These are phyloP conservation scores for zebrafish (Danio rerio) DNA, from an alignment of 2,113 vertebrate genomes.

Conservation along the genomic window DNA sequence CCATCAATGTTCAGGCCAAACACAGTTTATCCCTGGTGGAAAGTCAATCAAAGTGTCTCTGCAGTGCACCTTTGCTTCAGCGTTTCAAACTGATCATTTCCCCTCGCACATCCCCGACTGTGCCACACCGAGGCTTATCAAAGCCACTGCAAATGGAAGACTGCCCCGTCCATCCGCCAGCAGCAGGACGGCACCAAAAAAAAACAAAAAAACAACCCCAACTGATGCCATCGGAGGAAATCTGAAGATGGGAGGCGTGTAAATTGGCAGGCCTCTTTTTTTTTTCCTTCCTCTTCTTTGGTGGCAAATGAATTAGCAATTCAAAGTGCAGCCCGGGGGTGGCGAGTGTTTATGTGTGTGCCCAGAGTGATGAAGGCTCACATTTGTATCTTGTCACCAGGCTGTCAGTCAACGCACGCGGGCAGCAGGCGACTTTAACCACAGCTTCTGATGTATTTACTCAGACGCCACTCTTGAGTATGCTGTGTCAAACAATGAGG, in stretches of 20 bases:
- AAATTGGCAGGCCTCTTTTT: conserved; percentile 39
- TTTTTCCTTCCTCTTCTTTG: conserved; percentile 49
- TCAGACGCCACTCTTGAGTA: too few relatives aligned
- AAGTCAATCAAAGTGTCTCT: conserved; percentile 72
- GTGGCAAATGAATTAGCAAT: conserved; percentile 77
- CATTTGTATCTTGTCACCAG: conserved; percentile 78
- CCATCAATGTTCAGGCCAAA: conserved; percentile 44
- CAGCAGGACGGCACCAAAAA: conserved; percentile 60
- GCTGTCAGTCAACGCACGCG: conserved; percentile 70
- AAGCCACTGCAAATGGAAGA: conserved; percentile 70
- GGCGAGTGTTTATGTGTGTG: conserved; percentile 70
- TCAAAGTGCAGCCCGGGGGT: conserved; percentile 68
- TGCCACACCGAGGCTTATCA: conserved; percentile 70
- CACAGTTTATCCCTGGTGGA: conserved; percentile 52
- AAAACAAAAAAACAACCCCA: too few relatives aligned
- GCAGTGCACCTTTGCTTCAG: conserved; percentile 59
- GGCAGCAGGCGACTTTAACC: conserved; percentile 56
- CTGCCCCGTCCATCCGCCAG: conserved; percentile 61
- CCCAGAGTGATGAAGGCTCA: conserved; percentile 73
- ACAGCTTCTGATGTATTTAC: conserved; percentile 60
- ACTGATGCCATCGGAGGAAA: conserved; percentile 70
- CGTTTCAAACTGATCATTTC: conserved; percentile 70
- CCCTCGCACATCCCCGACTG: too few relatives aligned
- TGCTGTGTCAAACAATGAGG: too few relatives aligned
- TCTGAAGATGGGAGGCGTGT: conserved; percentile 53